A percentile compares a stretch with the other conserved stretches of the same genome.
These are phyloP conservation scores for Gadus chalcogrammus DNA, from an alignment of 2,113 vertebrate species.

Conservation along the genomic window DNA sequence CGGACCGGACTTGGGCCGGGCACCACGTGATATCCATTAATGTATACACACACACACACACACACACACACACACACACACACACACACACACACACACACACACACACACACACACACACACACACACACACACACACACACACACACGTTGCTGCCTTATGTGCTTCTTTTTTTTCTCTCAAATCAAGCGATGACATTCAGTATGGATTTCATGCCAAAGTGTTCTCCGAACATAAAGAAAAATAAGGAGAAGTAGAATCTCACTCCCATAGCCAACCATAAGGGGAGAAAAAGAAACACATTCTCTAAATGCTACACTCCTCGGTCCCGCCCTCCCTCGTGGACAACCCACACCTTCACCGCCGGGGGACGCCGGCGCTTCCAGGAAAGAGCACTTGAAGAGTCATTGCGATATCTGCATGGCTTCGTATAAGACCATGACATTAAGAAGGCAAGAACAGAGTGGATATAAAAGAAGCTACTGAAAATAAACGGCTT, in stretches of 20 bases:
- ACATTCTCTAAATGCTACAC: conserved; percentile 1
- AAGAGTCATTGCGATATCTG: conserved; percentile 26
- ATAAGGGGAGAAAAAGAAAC: conserved; percentile 2
- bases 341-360: conserved; percentile 14
- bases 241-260: not conserved
- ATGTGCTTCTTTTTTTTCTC: not conserved
- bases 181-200: conserved; percentile 15
- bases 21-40: not conserved
- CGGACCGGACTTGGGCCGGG: not conserved
- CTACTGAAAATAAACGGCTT: not conserved
- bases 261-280: not conserved
- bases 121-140: not conserved
- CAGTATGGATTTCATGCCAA: conserved; percentile 27
- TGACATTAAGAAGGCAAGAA: conserved; percentile 4
- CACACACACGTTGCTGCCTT: conserved; percentile 2
- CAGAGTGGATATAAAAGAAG: not conserved
- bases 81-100: too few species aligned
- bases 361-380: conserved; percentile 38
- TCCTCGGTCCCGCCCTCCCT: conserved; percentile 1
- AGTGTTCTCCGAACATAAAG: conserved; percentile 4
- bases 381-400: conserved; percentile 54
- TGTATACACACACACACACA: conserved; percentile 11
- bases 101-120: not conserved
- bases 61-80: too few species aligned
- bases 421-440: conserved; percentile 47